These are phyloP conservation scores for Tanytarsus gracilentus DNA, from an alignment of 2,888 invertebrate genomes.

Conservation along the genomic window DNA sequence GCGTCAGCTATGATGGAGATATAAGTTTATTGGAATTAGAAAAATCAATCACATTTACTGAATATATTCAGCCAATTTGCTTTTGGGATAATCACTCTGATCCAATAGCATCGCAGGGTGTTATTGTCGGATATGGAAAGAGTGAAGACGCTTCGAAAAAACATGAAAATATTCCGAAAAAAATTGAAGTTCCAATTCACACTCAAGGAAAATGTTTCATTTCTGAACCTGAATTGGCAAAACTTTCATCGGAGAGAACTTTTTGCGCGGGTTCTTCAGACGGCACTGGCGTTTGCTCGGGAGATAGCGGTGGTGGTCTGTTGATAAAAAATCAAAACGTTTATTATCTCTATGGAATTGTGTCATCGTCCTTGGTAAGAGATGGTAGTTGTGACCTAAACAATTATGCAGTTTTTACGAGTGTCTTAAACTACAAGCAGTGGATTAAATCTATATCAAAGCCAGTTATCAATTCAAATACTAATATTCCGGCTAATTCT, in stretches of 20 bases:
- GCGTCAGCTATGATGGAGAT: neutral
- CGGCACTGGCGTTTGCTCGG: neutral
- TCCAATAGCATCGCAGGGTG: neutral
- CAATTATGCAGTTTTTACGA: too few species aligned
- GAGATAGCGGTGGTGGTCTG: neutral
- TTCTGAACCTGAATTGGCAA: neutral
- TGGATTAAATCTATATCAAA: too few species aligned
- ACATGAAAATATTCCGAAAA: neutral
- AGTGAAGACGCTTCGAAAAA: neutral
- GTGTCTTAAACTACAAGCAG: too few species aligned
- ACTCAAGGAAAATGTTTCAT: neutral
- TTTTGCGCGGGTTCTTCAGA: neutral
- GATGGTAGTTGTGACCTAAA: too few species aligned
- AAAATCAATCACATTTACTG: neutral
- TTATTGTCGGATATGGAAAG: neutral
- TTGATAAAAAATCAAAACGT: too few species aligned
- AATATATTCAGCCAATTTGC: constrained; percentile 2
- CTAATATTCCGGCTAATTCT: too few species aligned
- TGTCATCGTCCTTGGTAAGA: neutral
- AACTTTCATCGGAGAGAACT: neutral
- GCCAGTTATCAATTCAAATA: too few species aligned
- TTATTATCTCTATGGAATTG: neutral
- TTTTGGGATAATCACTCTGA: neutral
- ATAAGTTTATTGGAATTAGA: neutral
- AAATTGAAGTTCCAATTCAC: neutral